phyloP scores from a whole-genome alignment of 2,888 invertebrate species.

The Serripes groenlandicus region DNA sequence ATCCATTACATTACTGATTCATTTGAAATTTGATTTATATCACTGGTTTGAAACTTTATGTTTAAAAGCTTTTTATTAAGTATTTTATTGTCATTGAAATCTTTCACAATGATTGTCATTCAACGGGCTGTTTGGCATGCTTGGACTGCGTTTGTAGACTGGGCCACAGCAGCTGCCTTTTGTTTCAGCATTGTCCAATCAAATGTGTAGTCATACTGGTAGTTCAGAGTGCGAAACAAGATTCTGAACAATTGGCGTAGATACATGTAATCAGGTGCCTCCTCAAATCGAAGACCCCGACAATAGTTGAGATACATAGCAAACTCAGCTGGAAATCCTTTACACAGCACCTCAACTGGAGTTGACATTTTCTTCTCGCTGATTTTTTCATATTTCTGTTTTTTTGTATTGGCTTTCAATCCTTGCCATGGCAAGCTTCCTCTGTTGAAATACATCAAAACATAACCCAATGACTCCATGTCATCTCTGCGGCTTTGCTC shows the following conservation, averaged over 20 bases:
- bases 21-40: too few species aligned
- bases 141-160: constrained; percentile 73
- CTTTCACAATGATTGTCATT: constrained; percentile 7
- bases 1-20: too few species aligned
- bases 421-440: constrained; percentile 99
- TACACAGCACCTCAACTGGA: constrained; percentile 98
- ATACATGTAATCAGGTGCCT: constrained; percentile 99
- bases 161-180: constrained; percentile 89
- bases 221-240: constrained; percentile 99
- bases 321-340: constrained; percentile 99
- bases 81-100: neutral
- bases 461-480: constrained; percentile 99
- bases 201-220: constrained; percentile 99
- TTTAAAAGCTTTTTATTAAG: neutral
- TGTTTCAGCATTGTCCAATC: constrained; percentile 99
- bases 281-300: constrained; percentile 98
- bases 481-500: constrained; percentile 99
- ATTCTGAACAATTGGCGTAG: constrained; percentile 99
- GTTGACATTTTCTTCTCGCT: constrained; percentile 99
- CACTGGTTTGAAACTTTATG: too few species aligned
- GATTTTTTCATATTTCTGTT: constrained; percentile 99
- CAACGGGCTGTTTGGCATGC: constrained; percentile 74
- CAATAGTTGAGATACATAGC: constrained; percentile 99
- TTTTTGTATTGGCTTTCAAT: constrained; percentile 98
- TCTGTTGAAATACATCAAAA: constrained; percentile 99